These are phyloP conservation scores for Limanda limanda DNA, from an alignment of 2,113 vertebrate genomes.

Conservation along the genomic window DNA sequence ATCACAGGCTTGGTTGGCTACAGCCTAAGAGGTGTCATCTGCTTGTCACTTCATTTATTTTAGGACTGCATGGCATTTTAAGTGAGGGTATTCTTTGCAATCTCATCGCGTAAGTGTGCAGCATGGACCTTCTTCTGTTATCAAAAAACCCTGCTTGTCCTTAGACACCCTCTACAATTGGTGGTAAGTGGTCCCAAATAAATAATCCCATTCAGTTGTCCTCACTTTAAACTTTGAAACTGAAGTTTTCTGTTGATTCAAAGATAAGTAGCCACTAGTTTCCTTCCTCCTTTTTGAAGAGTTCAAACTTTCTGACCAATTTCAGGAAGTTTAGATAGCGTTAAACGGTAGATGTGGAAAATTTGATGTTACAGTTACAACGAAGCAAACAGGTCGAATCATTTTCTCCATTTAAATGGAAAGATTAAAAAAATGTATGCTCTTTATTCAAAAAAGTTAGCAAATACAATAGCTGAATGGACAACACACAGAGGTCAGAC, in stretches of 20 bases:
- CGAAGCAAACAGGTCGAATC: too few species aligned
- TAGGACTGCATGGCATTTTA: constrained; percentile 26
- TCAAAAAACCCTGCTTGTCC: neutral
- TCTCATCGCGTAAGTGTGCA: constrained; percentile 12
- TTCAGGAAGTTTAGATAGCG: too few species aligned
- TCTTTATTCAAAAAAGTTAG: too few species aligned
- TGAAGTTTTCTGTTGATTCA: neutral
- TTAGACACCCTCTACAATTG: neutral
- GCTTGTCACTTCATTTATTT: constrained; percentile 58
- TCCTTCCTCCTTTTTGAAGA: too few species aligned
- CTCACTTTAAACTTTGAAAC: neutral
- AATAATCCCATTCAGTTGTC: neutral
- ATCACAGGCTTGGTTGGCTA: constrained; percentile 38
- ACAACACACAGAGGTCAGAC: too few species aligned
- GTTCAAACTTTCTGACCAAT: too few species aligned
- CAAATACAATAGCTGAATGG: too few species aligned
- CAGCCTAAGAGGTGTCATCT: constrained; percentile 38
- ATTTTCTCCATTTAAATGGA: too few species aligned
- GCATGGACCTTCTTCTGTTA: neutral
- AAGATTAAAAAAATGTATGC: too few species aligned
- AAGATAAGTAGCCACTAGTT: neutral
- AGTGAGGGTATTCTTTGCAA: constrained; percentile 11
- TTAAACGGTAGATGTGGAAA: too few species aligned
- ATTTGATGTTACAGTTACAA: too few species aligned
- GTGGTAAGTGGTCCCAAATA: neutral